A percentile compares a stretch with the other conserved stretches of the same genome.
These are phyloP conservation scores for Macrostomum cliftonense DNA, from an alignment of 2,888 invertebrate genomes.

Conservation along the genomic window DNA sequence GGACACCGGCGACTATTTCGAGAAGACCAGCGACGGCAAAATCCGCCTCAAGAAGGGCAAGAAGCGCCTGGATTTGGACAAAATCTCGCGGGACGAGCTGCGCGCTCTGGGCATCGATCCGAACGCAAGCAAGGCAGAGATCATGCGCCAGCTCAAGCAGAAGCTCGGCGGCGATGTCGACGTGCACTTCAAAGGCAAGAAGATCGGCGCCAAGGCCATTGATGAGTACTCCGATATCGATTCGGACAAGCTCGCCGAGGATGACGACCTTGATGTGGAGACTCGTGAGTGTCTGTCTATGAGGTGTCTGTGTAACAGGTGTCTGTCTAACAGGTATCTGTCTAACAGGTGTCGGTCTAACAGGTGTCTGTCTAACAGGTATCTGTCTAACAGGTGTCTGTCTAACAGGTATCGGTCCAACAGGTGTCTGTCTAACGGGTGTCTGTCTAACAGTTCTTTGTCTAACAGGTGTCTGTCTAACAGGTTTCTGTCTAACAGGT, in stretches of 20 bases:
- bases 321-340: no score
- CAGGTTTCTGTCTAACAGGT: no score
- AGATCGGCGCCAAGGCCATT: constrained; percentile 22
- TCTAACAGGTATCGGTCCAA: no score
- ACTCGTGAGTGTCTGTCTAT: constrained; percentile 21
- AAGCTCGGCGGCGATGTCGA: constrained; percentile 28
- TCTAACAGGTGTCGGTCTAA: no score
- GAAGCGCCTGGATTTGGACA: constrained; percentile 31
- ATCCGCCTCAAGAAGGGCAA: constrained; percentile 27
- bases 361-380: no score
- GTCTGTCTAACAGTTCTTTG: no score
- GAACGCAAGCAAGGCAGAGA: constrained; percentile 28
- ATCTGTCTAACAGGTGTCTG: no score
- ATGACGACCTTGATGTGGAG: constrained; percentile 30
- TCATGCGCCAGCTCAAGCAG: constrained; percentile 29
- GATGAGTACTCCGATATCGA: constrained; percentile 29
- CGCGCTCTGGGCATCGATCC: constrained; percentile 31
- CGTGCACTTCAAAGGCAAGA: constrained; percentile 3
- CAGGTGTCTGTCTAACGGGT: no score
- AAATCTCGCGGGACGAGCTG: constrained; percentile 29
- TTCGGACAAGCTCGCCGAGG: constrained; percentile 31
- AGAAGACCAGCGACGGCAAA: constrained; percentile 25
- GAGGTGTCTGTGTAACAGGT: no score
- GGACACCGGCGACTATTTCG: constrained; percentile 24
- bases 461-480: no score